A percentile compares a stretch with the other conserved stretches of the same genome.
These are phyloP conservation scores for Drosophila nr. fundita DNA, from an alignment of 2,888 invertebrate species.

Conservation along the genomic window DNA sequence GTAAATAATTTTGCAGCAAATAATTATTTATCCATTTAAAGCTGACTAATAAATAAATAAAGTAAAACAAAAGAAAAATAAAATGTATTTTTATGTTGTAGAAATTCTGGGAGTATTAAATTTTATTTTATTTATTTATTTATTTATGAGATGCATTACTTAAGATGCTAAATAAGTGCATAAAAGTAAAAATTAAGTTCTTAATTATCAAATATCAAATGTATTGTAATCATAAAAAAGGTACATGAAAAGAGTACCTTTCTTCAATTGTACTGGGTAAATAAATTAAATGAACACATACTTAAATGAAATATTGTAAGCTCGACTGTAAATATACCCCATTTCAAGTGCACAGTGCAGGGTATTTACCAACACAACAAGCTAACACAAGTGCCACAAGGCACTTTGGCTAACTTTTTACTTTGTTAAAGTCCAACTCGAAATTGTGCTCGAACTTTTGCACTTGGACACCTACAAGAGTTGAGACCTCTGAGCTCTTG, in stretches of 20 bases:
- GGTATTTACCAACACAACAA: conserved; percentile 38
- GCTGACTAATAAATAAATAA: background rate
- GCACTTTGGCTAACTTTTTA: conserved; percentile 65
- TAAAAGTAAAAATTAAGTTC: background rate
- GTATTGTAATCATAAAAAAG: background rate
- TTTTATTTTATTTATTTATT: background rate
- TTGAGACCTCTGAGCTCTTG: conserved; percentile 20
- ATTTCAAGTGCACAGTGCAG: background rate
- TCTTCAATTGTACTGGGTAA: background rate
- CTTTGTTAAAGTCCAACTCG: conserved; percentile 75
- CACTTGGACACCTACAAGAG: conserved; percentile 62
- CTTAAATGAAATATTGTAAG: background rate
- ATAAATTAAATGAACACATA: background rate
- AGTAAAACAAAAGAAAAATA: background rate
- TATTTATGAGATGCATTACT: no score
- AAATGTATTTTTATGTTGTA: background rate
- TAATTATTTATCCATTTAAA: background rate
- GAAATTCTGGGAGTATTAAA: background rate
- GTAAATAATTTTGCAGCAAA: background rate
- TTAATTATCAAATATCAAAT: background rate
- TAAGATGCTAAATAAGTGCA: background rate
- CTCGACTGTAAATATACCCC: background rate
- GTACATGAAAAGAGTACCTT: background rate
- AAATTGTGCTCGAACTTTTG: conserved; percentile 66
- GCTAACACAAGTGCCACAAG: conserved; percentile 53